These are phyloP conservation scores for Xestia xanthographa DNA, from an alignment of 2,888 invertebrate genomes.

Conservation along the genomic window DNA sequence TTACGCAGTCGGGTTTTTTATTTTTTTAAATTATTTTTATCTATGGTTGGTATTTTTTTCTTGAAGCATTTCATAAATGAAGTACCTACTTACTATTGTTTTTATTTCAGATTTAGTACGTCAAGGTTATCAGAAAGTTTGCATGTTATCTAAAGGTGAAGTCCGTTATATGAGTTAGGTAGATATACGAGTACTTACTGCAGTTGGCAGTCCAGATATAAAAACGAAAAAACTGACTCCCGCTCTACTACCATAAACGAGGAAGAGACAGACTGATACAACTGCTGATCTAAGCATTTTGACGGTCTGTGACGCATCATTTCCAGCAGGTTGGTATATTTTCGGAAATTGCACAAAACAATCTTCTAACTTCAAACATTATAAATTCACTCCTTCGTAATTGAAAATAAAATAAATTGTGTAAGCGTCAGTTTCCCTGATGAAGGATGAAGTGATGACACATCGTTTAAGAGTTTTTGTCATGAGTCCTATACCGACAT, in stretches of 20 bases:
- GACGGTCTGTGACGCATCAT: background rate
- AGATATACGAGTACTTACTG: background rate
- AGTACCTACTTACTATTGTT: too few relatives aligned
- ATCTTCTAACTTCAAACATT: background rate
- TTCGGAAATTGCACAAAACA: background rate
- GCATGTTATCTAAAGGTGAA: background rate
- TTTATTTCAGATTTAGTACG: background rate
- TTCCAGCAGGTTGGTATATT: background rate
- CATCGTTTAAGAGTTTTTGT: conserved; percentile 76
- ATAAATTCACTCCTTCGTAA: conserved; percentile 7
- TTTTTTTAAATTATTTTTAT: too few relatives aligned
- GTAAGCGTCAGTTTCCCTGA: conserved; percentile 56
- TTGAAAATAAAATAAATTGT: conserved; percentile 18
- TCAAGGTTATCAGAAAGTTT: background rate
- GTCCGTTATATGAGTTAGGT: background rate
- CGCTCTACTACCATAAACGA: background rate
- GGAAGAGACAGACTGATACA: background rate
- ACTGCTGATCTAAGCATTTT: too few relatives aligned
- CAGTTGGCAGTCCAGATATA: background rate
- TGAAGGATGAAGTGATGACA: too few relatives aligned
- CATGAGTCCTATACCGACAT: conserved; percentile 59
- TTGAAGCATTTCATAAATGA: background rate
- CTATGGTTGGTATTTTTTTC: too few relatives aligned
- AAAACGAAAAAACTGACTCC: background rate
- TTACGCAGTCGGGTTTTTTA: too few relatives aligned